These are phyloP conservation scores for Actinopyga echinites DNA, from an alignment of 53 echinoderm and acorn worm species.

Conservation along the genomic window DNA sequence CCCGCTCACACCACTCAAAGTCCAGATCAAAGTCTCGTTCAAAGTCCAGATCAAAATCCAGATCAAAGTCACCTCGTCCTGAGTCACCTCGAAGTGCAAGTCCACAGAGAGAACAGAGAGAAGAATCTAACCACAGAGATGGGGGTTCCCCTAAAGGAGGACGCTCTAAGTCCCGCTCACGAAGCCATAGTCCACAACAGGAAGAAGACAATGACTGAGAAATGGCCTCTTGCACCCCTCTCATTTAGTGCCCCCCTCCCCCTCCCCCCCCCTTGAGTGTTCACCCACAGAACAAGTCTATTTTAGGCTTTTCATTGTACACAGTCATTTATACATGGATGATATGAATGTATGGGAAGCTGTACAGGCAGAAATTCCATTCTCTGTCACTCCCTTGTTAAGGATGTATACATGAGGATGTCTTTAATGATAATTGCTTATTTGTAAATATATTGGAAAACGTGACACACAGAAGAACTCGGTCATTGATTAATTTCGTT, in stretches of 20 bases:
- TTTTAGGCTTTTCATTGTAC: no score
- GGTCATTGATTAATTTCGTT: no score
- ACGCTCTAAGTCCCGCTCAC: neutral
- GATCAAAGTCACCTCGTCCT: conserved; percentile 20
- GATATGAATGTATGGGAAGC: no score
- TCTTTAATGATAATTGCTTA: no score
- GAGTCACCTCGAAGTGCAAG: neutral
- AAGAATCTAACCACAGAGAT: neutral
- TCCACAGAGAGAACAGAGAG: conserved; percentile 30
- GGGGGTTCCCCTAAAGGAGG: neutral
- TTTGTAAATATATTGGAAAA: no score
- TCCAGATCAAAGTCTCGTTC: conserved; percentile 25
- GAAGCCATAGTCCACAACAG: neutral
- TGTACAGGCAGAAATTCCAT: no score
- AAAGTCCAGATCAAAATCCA: conserved; percentile 35
- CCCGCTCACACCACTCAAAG: conserved; percentile 38
- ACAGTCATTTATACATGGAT: no score
- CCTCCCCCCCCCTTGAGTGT: neutral
- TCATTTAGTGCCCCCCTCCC: neutral
- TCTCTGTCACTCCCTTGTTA: no score
- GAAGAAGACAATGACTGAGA: conserved; percentile 6
- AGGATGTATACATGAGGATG: no score
- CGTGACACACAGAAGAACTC: no score
- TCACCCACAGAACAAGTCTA: no score
- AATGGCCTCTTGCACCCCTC: neutral